Base-by-base conservation (phyloP, 2,888 invertebrate species). In the Sesamia inferens region DNA sequence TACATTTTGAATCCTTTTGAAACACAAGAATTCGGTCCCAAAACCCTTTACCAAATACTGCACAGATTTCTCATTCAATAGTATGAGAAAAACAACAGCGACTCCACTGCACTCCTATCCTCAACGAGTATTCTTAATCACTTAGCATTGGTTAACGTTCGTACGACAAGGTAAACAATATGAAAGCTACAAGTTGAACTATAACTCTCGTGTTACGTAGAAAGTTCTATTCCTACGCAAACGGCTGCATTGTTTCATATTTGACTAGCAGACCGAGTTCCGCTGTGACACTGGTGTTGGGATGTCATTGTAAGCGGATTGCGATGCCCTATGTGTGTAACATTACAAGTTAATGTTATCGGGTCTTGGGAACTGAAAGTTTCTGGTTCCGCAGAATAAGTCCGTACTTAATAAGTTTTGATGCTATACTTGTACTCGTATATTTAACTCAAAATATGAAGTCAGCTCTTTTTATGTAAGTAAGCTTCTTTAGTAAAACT, bases 141-240 rank as follows among this genome's bases (percentile, higher is more conserved):
- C 95, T 96, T 96, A 95, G 93, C 94, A 95, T 93, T 94, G 94
- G 94, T 93, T 93, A 93, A 92, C 93, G 94, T 89, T 92, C 90
- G 89, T 92, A 91, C 93, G 95, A 95, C 96, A 95, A 95, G 95
- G 96, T 95, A 96, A 96, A 96, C 96, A 96, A 95, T 96, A 95
- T 95, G 95, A 96, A 93, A 94, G 93, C 90, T 91, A 92, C 90
- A 95, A 96, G 93, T 96, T 95, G 92, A 90, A 92, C 96, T 92
- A 95, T 96, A 96, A 96, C 91, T 96, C 95, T 96, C 90, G 89
- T 68, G 88, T 86, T 88, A 88, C 90, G 86, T 90, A 89, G 91
- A 90, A 87, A 89, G 85, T 87, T 88, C 85, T 83, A 82, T 82
- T 83, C 81, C 82, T 90, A 88, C 86, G 91, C 92, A 91, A 93